These are phyloP conservation scores for Felis catus DNA, from an alignment of 2,113 vertebrate genomes.

Conservation along the genomic window DNA sequence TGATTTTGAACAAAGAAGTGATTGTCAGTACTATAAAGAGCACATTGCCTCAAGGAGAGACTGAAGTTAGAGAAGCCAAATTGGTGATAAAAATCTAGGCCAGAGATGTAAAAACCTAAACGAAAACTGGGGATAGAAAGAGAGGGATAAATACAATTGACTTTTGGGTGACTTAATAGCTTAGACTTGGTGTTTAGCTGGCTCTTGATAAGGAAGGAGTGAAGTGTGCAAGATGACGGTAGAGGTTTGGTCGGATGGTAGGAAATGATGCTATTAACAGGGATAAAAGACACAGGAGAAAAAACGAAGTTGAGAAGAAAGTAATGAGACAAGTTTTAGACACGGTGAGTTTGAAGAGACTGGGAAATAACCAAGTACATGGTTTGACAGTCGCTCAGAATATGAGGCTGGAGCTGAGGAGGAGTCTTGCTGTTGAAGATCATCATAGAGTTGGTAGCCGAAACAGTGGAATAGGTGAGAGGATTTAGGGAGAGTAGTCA, in stretches of 20 bases:
- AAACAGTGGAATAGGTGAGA: background rate
- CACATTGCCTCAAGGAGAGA: background rate
- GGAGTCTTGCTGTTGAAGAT: background rate
- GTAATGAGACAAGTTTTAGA: background rate
- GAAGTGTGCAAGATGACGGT: background rate
- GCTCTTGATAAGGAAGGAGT: background rate
- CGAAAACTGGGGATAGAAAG: background rate
- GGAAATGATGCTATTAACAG: background rate
- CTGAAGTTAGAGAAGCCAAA: background rate
- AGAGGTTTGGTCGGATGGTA: background rate
- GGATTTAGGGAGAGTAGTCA: background rate
- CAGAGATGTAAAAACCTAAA: background rate
- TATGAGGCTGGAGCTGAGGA: background rate
- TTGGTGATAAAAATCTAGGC: conserved; percentile 32
- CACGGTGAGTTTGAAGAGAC: background rate
- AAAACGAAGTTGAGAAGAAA: background rate
- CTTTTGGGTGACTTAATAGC: background rate
- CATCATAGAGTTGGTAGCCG: background rate
- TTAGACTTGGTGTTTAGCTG: background rate
- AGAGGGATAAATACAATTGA: background rate
- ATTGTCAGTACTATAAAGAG: background rate
- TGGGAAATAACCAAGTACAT: background rate
- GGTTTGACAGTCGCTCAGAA: background rate
- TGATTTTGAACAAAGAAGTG: background rate
- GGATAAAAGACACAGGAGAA: background rate